Evolutionary conservation across 2,113 vertebrate species (phyloP), one percentile per base, ranked within the genome.

Genomic region (Ctenodactylus gundi): DNA sequence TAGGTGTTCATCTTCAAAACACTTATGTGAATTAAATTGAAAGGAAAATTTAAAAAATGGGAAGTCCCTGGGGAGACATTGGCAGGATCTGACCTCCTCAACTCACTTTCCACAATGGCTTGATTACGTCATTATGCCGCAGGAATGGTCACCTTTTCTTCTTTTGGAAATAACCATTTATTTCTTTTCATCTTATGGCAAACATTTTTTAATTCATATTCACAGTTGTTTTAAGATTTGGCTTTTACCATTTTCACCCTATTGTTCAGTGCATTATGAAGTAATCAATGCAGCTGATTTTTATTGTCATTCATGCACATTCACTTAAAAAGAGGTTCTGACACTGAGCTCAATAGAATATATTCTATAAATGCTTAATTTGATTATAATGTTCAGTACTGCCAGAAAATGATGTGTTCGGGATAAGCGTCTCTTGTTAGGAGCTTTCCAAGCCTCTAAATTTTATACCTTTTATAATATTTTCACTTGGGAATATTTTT

Each of bases 401-500:
- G 31, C 75, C 68, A 95, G 83, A 6, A 62, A 67, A 34, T 60
- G 62, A 72, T 75, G 20, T 41, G 70, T 64, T 78, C 29, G 86
- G 60, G 5, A 51, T 72, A 83, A 58, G 36, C 23, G 39, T 3
- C 8, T 6, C 90, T 75, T 91, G 2, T 15, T 87, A 84, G 36
- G 29, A 39, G 36, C 67, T 67, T 93, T 70, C 13, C 27, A 94
- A 91, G 41, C 64, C 36, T 53, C 51, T 78, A 60, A 72, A 1
- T 44, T 97, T 94, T 94, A 91, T 82, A 86, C 0, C 1, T 89
- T 93, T 94, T 65, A 17, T 67, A 90, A 77, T 3, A 68, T 96
- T 97, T 95, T 44, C 58, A 9, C 67, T 88, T 88, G 77, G 95
- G 83, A 82, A 41, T 7, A 86, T 81, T 51, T 55, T 58, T 95